Conservation (phyloP, 2,113 vertebrate genomes). For the Triplophysa rosa region DNA sequence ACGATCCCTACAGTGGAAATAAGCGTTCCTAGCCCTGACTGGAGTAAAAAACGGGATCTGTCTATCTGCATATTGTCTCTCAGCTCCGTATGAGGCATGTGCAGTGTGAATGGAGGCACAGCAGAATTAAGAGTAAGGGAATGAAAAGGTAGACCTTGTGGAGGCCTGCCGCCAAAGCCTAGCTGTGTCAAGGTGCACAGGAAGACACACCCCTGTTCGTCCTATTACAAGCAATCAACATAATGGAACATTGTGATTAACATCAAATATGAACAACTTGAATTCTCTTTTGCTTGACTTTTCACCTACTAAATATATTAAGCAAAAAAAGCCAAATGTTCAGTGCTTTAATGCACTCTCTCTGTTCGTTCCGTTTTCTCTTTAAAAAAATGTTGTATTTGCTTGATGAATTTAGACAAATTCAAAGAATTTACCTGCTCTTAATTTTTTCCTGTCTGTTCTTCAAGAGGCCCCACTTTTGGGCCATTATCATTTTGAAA, state of each 20-base stretch:
- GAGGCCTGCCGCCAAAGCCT: conserved; percentile 99
- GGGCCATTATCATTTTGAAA: conserved; percentile 82
- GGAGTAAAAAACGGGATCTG: conserved; percentile 40
- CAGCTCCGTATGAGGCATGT: conserved; percentile 85
- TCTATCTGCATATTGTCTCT: conserved; percentile 75
- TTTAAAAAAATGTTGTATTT: conserved; percentile 45
- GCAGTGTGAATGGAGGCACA: conserved; percentile 95
- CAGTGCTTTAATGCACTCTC: conserved; percentile 83
- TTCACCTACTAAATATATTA: conserved; percentile 71
- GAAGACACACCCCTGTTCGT: conserved; percentile 99
- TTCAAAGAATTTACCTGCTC: conserved; percentile 91
- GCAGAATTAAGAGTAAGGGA: conserved; percentile 99
- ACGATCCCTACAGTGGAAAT: conserved; percentile 96
- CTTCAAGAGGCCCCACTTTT: conserved; percentile 91
- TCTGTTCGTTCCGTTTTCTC: conserved; percentile 32
- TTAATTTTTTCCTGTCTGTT: conserved; percentile 86
- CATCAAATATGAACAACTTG: conserved; percentile 97
- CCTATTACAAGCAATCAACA: conserved; percentile 99
- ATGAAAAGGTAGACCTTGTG: conserved; percentile 99
- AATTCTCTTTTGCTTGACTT: conserved; percentile 65
- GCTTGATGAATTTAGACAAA: conserved; percentile 85
- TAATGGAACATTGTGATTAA: conserved; percentile 99
- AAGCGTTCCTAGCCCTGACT: conserved; percentile 65
- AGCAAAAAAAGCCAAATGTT: conserved; percentile 83
- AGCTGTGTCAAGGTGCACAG: conserved; percentile 99